Percentiles rank a stretch among this genome's conserved stretches.
These are phyloP conservation scores for Siniperca chuatsi DNA, from an alignment of 2,113 vertebrate species.

Conservation along the genomic window DNA sequence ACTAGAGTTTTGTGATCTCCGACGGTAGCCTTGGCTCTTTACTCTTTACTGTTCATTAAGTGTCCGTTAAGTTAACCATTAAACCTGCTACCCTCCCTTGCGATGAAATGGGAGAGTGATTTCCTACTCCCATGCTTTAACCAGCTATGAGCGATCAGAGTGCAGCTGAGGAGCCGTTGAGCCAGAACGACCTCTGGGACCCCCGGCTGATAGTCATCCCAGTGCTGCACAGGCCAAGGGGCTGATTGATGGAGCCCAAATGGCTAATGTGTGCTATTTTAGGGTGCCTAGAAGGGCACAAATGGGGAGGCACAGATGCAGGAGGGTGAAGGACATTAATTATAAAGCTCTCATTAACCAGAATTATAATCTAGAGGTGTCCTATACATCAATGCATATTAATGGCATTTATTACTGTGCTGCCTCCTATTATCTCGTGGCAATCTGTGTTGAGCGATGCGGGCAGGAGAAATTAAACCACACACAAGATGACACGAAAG, in stretches of 20 bases:
- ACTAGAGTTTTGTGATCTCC: background rate
- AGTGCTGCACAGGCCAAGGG: background rate
- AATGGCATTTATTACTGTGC: background rate
- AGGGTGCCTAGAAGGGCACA: background rate
- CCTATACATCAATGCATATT: conserved; percentile 16
- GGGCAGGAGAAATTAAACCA: background rate
- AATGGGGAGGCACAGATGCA: conserved; percentile 33
- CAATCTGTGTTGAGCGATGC: background rate
- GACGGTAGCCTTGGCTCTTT: conserved; percentile 37
- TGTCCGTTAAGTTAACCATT: conserved; percentile 45
- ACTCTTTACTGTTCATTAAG: conserved; percentile 44
- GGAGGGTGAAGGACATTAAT: conserved; percentile 24
- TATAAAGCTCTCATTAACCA: conserved; percentile 36
- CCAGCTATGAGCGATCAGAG: background rate
- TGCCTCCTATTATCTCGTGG: background rate
- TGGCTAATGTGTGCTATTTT: conserved; percentile 12
- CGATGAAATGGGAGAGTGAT: conserved; percentile 5
- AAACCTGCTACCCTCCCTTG: conserved; percentile 15
- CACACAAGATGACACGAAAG: background rate
- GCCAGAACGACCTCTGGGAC: conserved; percentile 42
- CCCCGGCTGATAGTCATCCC: conserved; percentile 2
- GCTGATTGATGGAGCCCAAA: conserved; percentile 43
- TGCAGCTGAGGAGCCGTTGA: conserved; percentile 28
- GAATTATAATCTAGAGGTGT: conserved; percentile 23
- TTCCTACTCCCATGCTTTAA: conserved; percentile 18